Percentiles rank a stretch among this genome's conserved stretches.
Evolutionary conservation across 2,888 invertebrate genomes (phyloP).

Genomic region (Clusia tigrina): DNA sequence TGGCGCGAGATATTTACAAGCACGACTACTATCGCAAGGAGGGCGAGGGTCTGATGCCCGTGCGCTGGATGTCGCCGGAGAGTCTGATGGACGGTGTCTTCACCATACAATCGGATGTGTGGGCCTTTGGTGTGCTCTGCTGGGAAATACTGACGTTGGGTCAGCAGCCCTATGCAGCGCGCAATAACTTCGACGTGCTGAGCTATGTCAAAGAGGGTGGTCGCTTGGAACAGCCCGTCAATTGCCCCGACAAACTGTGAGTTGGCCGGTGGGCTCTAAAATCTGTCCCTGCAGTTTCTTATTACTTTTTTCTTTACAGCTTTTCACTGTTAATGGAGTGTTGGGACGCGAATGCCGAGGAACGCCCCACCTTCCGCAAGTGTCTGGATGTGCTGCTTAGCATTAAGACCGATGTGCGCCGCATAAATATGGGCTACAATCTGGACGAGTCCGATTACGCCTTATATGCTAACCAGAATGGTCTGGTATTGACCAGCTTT

Average conservation of each 20-base stretch:
- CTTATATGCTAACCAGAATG: constrained; percentile 39
- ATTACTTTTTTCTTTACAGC: constrained; percentile 64
- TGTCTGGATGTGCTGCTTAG: constrained; percentile 69
- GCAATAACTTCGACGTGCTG: constrained; percentile 90
- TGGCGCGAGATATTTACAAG: constrained; percentile 95
- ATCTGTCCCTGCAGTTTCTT: constrained; percentile 4
- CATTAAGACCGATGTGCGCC: constrained; percentile 51
- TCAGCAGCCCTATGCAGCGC: constrained; percentile 94
- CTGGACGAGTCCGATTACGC: constrained; percentile 34
- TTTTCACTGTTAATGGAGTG: constrained; percentile 86
- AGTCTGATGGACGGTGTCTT: constrained; percentile 95
- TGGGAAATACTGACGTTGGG: constrained; percentile 98
- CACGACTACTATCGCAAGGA: constrained; percentile 98
- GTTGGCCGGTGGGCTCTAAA: constrained; percentile 50
- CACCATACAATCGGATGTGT: constrained; percentile 95
- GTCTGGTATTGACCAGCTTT: constrained; percentile 35
- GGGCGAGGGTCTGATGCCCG: constrained; percentile 88
- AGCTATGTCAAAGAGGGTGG: constrained; percentile 90
- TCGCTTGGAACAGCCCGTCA: constrained; percentile 79
- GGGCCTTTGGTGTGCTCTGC: constrained; percentile 92
- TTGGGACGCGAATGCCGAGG: constrained; percentile 85
- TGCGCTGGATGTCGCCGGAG: constrained; percentile 99
- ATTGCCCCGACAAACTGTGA: constrained; percentile 84
- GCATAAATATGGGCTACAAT: constrained; percentile 37
- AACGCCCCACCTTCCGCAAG: constrained; percentile 86